Evolutionary conservation across 2,113 vertebrate species (phyloP).

Genomic region (Labeo rohita): DNA sequence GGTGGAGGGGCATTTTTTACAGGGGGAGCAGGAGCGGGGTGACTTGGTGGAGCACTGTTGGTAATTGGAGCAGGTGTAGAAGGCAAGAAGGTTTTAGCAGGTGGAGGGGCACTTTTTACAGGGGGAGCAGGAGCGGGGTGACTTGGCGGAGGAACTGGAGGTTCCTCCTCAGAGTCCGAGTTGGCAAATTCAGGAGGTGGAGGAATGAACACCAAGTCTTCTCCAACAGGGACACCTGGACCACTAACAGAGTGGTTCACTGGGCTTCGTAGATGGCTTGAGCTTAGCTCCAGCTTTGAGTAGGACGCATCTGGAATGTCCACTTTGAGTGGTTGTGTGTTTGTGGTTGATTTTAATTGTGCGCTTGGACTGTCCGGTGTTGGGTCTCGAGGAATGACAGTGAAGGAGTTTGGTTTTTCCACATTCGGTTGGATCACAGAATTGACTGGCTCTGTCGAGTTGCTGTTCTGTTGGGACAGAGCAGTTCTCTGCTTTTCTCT

Average conservation of each 20-base stretch:
- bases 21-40: constrained; percentile 39
- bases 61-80: not conserved
- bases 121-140: constrained; percentile 63
- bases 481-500: constrained; percentile 79
- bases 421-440: constrained; percentile 71
- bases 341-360: constrained; percentile 38
- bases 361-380: constrained; percentile 23
- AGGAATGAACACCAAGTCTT: constrained; percentile 80
- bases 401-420: constrained; percentile 76
- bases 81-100: constrained; percentile 1
- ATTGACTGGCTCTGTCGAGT: constrained; percentile 45
- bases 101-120: constrained; percentile 48
- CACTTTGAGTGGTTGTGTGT: constrained; percentile 30
- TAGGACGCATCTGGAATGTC: constrained; percentile 25
- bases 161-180: constrained; percentile 43
- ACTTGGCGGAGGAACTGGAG: constrained; percentile 52
- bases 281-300: constrained; percentile 27
- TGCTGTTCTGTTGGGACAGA: constrained; percentile 62
- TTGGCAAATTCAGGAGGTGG: constrained; percentile 92
- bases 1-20: constrained; percentile 40
- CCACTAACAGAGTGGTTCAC: constrained; percentile 18
- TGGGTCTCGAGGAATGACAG: constrained; percentile 69
- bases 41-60: not conserved
- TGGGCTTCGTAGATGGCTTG: constrained; percentile 16
- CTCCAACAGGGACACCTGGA: constrained; percentile 37